phyloP scores from a whole-genome alignment of 2,113 vertebrate species.

The Menidia beryllina region DNA sequence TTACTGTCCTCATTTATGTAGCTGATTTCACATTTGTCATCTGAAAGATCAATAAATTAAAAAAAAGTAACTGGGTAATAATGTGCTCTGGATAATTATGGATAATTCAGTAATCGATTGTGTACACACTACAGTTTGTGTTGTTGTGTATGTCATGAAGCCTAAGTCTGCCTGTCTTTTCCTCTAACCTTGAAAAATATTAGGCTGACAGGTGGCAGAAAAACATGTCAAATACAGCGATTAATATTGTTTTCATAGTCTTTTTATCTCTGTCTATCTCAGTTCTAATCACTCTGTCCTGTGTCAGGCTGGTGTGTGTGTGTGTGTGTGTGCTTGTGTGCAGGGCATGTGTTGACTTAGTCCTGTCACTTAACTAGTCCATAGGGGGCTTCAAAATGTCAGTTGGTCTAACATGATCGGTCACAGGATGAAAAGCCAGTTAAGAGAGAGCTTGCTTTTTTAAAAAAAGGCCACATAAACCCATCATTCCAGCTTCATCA shows the following conservation, averaged over 20 bases:
- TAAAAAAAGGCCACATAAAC: constrained; percentile 9
- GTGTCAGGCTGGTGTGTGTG: constrained; percentile 11
- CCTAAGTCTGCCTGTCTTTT: constrained; percentile 38
- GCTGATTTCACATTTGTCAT: constrained; percentile 14
- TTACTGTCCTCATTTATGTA: constrained; percentile 3
- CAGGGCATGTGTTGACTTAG: constrained; percentile 5
- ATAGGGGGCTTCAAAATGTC: constrained; percentile 39
- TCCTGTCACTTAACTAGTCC: constrained; percentile 47
- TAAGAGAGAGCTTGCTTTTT: constrained; percentile 24
- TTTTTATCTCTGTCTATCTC: constrained; percentile 43
- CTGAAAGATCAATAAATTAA: too few species aligned
- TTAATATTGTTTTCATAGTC: constrained; percentile 56
- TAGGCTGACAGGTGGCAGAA: constrained; percentile 57
- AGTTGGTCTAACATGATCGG: constrained; percentile 40
- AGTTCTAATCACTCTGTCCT: constrained; percentile 33
- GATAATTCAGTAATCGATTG: constrained; percentile 6
- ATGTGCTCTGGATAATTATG: neutral
- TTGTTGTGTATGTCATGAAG: constrained; percentile 30
- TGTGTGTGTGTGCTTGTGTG: constrained; percentile 8
- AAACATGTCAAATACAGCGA: constrained; percentile 67
- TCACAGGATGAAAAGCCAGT: constrained; percentile 36
- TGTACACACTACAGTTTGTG: too few species aligned
- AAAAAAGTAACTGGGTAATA: neutral
- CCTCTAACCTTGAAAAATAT: constrained; percentile 51
- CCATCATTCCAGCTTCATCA: constrained; percentile 30